Base-by-base conservation (phyloP, 1,140 invertebrate genomes). In the Drosophila simulans region DNA sequence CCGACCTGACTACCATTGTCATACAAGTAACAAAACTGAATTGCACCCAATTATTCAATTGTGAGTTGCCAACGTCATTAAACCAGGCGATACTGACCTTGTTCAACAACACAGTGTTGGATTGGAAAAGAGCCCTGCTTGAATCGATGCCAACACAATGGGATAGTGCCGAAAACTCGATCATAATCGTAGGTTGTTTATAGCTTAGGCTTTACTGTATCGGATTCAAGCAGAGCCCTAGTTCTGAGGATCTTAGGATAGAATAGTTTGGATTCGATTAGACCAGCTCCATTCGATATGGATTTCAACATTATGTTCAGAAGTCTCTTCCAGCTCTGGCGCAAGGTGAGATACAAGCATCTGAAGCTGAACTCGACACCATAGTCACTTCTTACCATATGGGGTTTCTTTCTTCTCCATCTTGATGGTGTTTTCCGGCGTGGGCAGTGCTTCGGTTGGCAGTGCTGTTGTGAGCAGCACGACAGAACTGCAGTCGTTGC, bases 351-450 rank as follows among this genome's bases (percentile, higher is more conserved):
- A 60, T 37, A 60, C 49, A 42, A 62, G 49, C 49, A 22, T 51
- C 49, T 11, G 35, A 37, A 13, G 49, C 20, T 17, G 25, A 59
- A 63, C 59, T 12, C 17, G 54, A 59, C 11, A 5, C 15, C 27
- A 46, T 12, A 66, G 40, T 53, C 65, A 46, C 77, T 59, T 94
- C 96, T 95, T 95, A 97, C 96, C 96, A 95, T 97, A 97, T 94
- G 96, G 96, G 94, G 96, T 97, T 94, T 96, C 96, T 94, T 97
- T 97, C 92, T 96, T 96, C 91, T 95, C 95, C 95, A 96, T 95
- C 93, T 96, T 95, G 91, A 94, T 95, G 88, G 90, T 90, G 69
- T 81, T 92, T 51, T 91, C 90, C 63, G 84, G 73, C 20, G 91
- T 92, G 69, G 93, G 83, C 71, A 93, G 92, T 54, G 93, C 92